These are phyloP conservation scores for Emmelina monodactyla DNA, from an alignment of 2,888 invertebrate genomes.

Conservation along the genomic window DNA sequence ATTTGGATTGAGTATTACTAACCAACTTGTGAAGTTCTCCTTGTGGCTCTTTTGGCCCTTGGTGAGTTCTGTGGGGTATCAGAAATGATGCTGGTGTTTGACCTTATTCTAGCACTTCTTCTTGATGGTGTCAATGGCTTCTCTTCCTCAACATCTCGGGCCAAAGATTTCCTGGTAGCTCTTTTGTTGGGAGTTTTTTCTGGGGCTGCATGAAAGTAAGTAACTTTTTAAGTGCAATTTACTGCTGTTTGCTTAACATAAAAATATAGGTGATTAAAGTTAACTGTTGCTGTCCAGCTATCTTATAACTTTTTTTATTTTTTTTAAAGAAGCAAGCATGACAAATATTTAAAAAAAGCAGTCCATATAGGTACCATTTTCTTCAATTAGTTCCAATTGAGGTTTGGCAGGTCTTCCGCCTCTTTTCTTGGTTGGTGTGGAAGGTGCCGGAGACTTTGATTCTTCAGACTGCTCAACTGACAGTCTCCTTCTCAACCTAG, in stretches of 20 bases:
- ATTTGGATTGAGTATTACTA: slow-evolving; percentile 14
- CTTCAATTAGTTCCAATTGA: slow-evolving; percentile 49
- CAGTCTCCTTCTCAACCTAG: slow-evolving; percentile 37
- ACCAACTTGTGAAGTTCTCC: slow-evolving; percentile 45
- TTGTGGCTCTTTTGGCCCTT: slow-evolving; percentile 44
- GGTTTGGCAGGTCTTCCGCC: slow-evolving; percentile 39
- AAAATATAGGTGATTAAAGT: too few species aligned
- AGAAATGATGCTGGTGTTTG: slow-evolving; percentile 33
- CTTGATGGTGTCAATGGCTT: slow-evolving; percentile 38
- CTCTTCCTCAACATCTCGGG: slow-evolving; percentile 28
- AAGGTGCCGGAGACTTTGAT: slow-evolving; percentile 35
- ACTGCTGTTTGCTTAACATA: too few species aligned
- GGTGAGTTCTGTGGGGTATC: slow-evolving; percentile 37
- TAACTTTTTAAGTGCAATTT: too few species aligned
- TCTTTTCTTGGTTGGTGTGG: slow-evolving; percentile 48
- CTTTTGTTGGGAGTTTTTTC: slow-evolving; percentile 26
- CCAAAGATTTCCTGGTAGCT: slow-evolving; percentile 25
- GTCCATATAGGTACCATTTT: slow-evolving; percentile 43
- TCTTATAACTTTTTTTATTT: too few species aligned
- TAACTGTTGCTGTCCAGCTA: too few species aligned
- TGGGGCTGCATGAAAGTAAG: slow-evolving; percentile 24
- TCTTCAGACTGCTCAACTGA: slow-evolving; percentile 46
- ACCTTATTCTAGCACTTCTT: slow-evolving; percentile 36
- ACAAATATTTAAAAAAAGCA: too few species aligned
- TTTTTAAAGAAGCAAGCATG: too few species aligned